phyloP scores from a whole-genome alignment of 2,888 invertebrate species.

The Argyresthia goedartella region DNA sequence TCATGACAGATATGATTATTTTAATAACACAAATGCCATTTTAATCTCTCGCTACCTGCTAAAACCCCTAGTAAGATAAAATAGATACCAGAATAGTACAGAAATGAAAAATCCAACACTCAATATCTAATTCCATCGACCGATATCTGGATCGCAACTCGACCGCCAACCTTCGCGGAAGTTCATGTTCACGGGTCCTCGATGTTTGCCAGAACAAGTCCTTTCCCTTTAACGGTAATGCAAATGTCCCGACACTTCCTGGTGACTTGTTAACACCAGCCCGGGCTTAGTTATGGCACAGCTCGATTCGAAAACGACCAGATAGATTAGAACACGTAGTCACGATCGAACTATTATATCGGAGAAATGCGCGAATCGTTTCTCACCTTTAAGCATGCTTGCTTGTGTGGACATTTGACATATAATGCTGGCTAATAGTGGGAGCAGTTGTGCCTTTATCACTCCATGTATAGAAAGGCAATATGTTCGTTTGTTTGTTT shows the following conservation, averaged over 20 bases:
- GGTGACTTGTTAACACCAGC: slow-evolving; percentile 45
- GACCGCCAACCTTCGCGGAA: too few species aligned
- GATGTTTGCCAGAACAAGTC: not conserved
- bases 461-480: too few species aligned
- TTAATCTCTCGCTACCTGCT: not conserved
- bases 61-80: too few species aligned
- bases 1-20: too few species aligned
- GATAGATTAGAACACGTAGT: slow-evolving; percentile 47
- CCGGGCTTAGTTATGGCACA: slow-evolving; percentile 36
- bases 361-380: slow-evolving; percentile 1
- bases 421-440: not conserved
- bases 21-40: not conserved
- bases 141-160: too few species aligned
- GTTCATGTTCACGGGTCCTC: too few species aligned
- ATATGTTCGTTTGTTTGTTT: too few species aligned
- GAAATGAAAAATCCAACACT: too few species aligned
- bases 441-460: not conserved
- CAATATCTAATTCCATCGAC: too few species aligned
- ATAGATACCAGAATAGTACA: too few species aligned
- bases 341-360: slow-evolving; percentile 45
- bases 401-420: not conserved
- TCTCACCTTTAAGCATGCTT: not conserved
- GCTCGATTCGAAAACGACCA: slow-evolving; percentile 44
- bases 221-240: slow-evolving; percentile 44
- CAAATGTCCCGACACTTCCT: slow-evolving; percentile 55